These are phyloP conservation scores for Coelinius sp. DNA, from an alignment of 2,888 invertebrate species.

Conservation along the genomic window DNA sequence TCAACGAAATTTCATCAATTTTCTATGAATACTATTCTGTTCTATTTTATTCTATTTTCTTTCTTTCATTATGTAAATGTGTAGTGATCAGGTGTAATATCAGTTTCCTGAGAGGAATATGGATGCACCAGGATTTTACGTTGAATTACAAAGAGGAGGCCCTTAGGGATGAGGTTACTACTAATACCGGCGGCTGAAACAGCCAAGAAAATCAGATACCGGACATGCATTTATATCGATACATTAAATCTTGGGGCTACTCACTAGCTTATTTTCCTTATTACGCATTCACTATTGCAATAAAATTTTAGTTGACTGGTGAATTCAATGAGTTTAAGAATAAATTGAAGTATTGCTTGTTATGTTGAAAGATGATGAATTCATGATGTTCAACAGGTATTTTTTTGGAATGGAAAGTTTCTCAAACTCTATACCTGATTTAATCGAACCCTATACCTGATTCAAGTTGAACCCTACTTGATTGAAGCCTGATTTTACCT, in stretches of 20 bases:
- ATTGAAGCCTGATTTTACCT: too few species aligned
- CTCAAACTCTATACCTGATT: too few species aligned
- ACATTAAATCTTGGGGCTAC: conserved; percentile 52
- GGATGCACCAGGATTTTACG: neutral
- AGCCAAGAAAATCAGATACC: conserved; percentile 47
- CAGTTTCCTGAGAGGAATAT: neutral
- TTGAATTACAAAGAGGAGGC: neutral
- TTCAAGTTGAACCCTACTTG: too few species aligned
- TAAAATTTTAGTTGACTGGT: neutral
- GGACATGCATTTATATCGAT: conserved; percentile 58
- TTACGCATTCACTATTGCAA: neutral
- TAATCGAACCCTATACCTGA: too few species aligned
- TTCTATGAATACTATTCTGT: neutral
- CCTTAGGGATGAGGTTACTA: neutral
- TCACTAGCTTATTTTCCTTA: neutral
- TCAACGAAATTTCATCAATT: neutral
- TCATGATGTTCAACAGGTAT: neutral
- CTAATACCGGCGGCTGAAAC: neutral
- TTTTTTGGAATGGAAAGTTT: neutral
- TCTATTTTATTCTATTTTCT: neutral
- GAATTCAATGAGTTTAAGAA: neutral
- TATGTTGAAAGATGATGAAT: neutral
- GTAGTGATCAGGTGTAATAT: neutral
- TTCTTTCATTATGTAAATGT: neutral
- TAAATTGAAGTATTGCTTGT: neutral